These are phyloP conservation scores for Drosophila nr. medialis DNA, from an alignment of 2,888 invertebrate species.

Conservation along the genomic window DNA sequence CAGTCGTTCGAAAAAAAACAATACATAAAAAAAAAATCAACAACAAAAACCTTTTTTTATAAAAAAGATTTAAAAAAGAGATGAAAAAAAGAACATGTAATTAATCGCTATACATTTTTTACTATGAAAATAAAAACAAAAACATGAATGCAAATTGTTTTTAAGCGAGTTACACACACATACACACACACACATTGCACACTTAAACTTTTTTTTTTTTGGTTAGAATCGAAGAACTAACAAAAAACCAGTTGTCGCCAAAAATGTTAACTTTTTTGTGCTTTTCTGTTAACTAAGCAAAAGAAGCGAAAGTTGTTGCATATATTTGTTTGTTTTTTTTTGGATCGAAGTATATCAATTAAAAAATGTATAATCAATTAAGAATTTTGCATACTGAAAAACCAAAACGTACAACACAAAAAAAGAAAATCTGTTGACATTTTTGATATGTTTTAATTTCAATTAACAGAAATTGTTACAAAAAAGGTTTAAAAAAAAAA, in stretches of 20 bases:
- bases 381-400: constrained; percentile 54
- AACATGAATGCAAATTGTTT: constrained; percentile 62
- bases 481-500: constrained; percentile 22
- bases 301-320: constrained; percentile 35
- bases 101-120: constrained; percentile 72
- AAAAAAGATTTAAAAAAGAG: constrained; percentile 70
- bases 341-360: constrained; percentile 37
- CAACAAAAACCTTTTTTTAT: constrained; percentile 68
- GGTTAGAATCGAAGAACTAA: constrained; percentile 16
- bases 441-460: constrained; percentile 41
- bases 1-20: constrained; percentile 66
- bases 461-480: constrained; percentile 59
- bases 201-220: constrained; percentile 28
- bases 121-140: constrained; percentile 73
- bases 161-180: constrained; percentile 52
- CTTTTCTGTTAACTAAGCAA: constrained; percentile 45
- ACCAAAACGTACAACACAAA: constrained; percentile 66
- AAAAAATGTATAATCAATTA: constrained; percentile 34
- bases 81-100: constrained; percentile 56
- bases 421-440: constrained; percentile 47
- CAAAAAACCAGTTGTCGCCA: constrained; percentile 26
- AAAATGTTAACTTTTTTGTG: constrained; percentile 35
- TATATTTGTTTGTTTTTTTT: constrained; percentile 25
- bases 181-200: constrained; percentile 9
- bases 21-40: constrained; percentile 27